These are phyloP conservation scores for Oryctolagus cuniculus DNA, from an alignment of 2,113 vertebrate species.

Conservation along the genomic window DNA sequence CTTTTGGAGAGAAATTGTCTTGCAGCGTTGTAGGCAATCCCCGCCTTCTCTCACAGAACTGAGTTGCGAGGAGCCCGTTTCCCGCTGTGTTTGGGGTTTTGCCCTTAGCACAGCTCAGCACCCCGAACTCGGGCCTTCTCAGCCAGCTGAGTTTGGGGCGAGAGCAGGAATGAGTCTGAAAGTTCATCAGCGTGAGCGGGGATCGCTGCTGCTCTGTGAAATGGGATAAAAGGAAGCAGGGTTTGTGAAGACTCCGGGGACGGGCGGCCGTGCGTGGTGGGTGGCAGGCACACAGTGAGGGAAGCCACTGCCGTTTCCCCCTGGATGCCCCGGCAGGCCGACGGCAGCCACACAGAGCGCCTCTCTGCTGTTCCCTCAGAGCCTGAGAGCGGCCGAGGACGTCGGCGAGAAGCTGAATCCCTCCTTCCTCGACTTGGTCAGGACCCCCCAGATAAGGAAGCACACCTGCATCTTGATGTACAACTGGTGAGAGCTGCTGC, in stretches of 20 bases:
- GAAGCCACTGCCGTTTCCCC: accelerated
- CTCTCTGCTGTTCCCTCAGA: slow-evolving; percentile 62
- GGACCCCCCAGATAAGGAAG: slow-evolving; percentile 90
- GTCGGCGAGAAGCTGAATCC: slow-evolving; percentile 79
- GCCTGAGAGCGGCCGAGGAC: slow-evolving; percentile 85
- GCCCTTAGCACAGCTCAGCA: background rate
- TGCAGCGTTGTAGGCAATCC: background rate
- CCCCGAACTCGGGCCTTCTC: background rate
- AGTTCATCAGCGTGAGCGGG: background rate
- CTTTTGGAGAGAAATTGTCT: no score
- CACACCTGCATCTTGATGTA: slow-evolving; percentile 90
- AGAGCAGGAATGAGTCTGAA: background rate
- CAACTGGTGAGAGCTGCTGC: slow-evolving; percentile 87
- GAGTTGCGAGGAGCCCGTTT: accelerated
- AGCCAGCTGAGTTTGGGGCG: background rate
- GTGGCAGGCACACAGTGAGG: no score
- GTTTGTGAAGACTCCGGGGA: no score
- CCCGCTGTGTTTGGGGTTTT: accelerated
- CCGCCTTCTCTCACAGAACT: background rate
- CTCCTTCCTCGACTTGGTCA: slow-evolving; percentile 87
- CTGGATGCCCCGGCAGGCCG: accelerated
- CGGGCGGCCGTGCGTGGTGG: background rate
- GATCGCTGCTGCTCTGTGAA: background rate
- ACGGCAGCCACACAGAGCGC: background rate
- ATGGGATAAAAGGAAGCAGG: background rate